Evolutionary conservation across 2,888 invertebrate genomes (phyloP), one percentile per base, ranked within the genome.

Genomic region (Sipunculus nudus): DNA sequence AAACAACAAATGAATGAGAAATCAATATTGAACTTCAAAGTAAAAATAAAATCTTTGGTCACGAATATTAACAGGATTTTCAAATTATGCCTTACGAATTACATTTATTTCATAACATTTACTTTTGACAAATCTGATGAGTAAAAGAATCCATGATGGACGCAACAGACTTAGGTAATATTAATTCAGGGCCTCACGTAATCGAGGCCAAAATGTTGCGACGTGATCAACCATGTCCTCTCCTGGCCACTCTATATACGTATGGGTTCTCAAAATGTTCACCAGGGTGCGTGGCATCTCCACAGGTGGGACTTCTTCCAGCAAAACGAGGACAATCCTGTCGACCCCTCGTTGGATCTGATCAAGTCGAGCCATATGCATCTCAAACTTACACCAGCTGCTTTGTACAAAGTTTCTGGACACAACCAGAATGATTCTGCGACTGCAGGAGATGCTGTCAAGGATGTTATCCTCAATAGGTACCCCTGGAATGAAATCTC

Each of bases 381-480:
- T 88, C 78, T 91, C 90, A 68, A 89, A 90, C 71, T 89, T 88
- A 71, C 90, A 90, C 90, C 90, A 91, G 65, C 89, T 89, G 67
- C 90, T 90, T 8, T 87, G 81, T 6, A 90, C 78, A 76, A 90
- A 90, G 67, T 86, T 84, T 39, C 87, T 85, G 0, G 90, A 89
- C 16, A 90, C 86, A 6, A 91, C 85, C 58, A 90, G 80, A 82
- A 90, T 86, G 0, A 90, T 86, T 4, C 87, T 86, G 21, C 87
- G 83, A 0, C 90, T 90, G 1, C 87, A 85, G 69, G 90, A 89
- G 87, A 91, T 89, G 72, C 89, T 88, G 0, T 88, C 87, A 0
- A 89, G 87, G 65, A 91, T 90, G 69, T 90, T 91, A 75, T 90
- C 90, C 63, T 90, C 78, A 59, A 91, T 90, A 3, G 89, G 87